Percentiles rank a stretch among this genome's conserved stretches.
Evolutionary conservation across 2,797 vertebrate genomes (phyloP).

Genomic region (Mus spretus): DNA sequence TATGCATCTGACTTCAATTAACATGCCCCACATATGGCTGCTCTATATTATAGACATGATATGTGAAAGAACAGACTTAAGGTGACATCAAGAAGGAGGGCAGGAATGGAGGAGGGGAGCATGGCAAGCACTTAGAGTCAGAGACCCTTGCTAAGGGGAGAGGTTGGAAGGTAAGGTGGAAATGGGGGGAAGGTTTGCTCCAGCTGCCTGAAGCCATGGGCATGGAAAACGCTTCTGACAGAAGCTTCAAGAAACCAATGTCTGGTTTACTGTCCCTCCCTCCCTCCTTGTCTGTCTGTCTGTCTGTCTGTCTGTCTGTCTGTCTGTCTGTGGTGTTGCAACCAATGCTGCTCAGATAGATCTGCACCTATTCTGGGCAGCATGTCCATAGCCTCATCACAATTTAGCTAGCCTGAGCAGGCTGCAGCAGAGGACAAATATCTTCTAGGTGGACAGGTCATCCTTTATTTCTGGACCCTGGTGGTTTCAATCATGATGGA

Average conservation of each 20-base stretch:
- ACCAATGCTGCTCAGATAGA: background rate
- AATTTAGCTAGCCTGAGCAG: fast-evolving
- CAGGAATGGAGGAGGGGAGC: background rate
- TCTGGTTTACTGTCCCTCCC: fast-evolving
- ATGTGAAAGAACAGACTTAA: background rate
- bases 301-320: background rate
- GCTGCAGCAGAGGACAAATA: fast-evolving
- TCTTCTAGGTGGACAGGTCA: fast-evolving
- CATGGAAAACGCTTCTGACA: background rate
- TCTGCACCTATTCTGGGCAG: too few relatives aligned
- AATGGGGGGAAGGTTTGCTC: background rate
- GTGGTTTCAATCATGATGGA: background rate
- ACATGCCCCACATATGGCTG: too few relatives aligned
- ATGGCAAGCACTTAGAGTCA: background rate
- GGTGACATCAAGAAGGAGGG: background rate
- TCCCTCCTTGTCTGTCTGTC: background rate
- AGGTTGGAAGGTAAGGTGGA: background rate
- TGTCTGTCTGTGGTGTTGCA: background rate
- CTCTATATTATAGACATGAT: background rate
- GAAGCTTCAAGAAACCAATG: background rate
- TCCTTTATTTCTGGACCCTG: fast-evolving
- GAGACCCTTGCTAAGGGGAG: too few relatives aligned
- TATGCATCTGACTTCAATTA: background rate
- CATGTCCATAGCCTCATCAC: fast-evolving
- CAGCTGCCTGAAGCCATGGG: background rate